These are phyloP conservation scores for Plestiodon gilberti DNA, from an alignment of 2,113 vertebrate genomes.

Conservation along the genomic window DNA sequence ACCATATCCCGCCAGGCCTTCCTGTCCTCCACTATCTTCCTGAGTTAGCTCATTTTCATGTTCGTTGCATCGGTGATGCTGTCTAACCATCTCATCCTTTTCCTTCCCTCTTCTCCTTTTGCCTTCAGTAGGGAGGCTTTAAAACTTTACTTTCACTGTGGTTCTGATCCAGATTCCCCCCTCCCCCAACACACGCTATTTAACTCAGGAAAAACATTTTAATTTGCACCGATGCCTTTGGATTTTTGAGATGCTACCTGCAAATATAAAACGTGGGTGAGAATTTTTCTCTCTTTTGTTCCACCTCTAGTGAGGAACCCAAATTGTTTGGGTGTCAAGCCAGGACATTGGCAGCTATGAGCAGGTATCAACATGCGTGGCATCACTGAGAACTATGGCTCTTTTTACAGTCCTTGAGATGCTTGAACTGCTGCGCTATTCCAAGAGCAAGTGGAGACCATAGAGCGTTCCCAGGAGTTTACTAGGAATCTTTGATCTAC, in stretches of 20 bases:
- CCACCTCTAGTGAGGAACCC: background rate
- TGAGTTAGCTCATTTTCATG: no score
- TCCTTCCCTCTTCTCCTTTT: no score
- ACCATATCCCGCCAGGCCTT: no score
- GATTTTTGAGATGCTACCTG: background rate
- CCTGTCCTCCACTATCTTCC: no score
- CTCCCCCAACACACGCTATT: no score
- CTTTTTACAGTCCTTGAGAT: slow-evolving; percentile 9
- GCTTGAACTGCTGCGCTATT: slow-evolving; percentile 38
- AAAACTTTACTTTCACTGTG: no score
- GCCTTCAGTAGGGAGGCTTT: no score
- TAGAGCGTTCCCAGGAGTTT: slow-evolving; percentile 59
- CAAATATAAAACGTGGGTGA: background rate
- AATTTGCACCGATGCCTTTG: background rate
- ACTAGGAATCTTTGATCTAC: slow-evolving; percentile 71
- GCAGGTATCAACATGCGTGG: background rate
- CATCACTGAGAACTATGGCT: background rate
- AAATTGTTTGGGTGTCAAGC: background rate
- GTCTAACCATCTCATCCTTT: no score
- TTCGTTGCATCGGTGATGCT: no score
- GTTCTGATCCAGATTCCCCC: no score
- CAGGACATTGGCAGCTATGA: background rate
- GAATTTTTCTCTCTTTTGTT: background rate
- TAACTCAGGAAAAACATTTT: no score
- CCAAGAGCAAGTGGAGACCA: slow-evolving; percentile 29